Evolutionary conservation across 2,888 invertebrate species (phyloP).

Genomic region (Cetonia aurata): DNA sequence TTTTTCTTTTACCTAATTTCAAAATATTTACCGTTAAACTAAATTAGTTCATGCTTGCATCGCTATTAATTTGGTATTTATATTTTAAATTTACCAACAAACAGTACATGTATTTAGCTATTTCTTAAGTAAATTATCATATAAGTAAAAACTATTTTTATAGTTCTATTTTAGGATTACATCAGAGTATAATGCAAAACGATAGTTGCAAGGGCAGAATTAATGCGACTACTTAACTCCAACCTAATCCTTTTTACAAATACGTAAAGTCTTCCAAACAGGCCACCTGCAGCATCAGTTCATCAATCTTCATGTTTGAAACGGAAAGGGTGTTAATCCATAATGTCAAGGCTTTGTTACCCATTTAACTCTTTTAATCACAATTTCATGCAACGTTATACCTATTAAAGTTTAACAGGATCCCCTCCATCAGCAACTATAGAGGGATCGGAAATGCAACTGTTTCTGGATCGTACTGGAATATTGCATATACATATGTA

Average conservation of each 20-base stretch:
- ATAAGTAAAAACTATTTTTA: background rate
- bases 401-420: conserved; percentile 60
- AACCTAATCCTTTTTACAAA: conserved; percentile 41
- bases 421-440: conserved; percentile 28
- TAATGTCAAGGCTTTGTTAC: conserved; percentile 64
- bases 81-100: too few relatives aligned
- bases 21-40: too few relatives aligned
- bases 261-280: conserved; percentile 48
- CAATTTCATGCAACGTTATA: conserved; percentile 66
- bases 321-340: conserved; percentile 54
- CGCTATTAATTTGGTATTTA: too few relatives aligned
- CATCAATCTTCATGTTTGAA: conserved; percentile 61
- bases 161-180: too few relatives aligned
- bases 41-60: too few relatives aligned
- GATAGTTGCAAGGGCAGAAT: background rate
- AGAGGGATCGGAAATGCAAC: conserved; percentile 29
- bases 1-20: too few relatives aligned
- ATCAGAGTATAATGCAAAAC: too few relatives aligned
- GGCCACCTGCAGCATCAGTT: conserved; percentile 62
- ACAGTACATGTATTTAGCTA: too few relatives aligned
- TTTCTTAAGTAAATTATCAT: too few relatives aligned
- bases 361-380: conserved; percentile 65
- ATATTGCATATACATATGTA: too few relatives aligned
- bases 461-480: background rate
- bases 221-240: conserved; percentile 29